Evolutionary conservation across 2,113 vertebrate species (phyloP).

Genomic region (Ranitomeya variabilis): DNA sequence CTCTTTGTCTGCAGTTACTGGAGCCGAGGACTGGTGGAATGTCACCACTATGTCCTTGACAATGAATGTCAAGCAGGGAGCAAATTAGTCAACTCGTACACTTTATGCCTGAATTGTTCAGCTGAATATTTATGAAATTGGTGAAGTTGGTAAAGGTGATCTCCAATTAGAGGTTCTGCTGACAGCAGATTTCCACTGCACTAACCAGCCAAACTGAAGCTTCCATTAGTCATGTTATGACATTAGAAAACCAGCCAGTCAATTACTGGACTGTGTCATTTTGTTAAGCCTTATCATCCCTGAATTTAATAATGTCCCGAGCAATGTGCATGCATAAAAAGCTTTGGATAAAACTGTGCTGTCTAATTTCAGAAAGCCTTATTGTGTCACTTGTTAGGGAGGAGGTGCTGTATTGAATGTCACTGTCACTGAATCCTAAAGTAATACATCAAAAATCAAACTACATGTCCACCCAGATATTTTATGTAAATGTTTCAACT

Average conservation of each 20-base stretch:
- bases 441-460: constrained; percentile 16
- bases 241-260: constrained; percentile 61
- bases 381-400: constrained; percentile 17
- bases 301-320: constrained; percentile 43
- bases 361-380: not conserved
- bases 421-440: not conserved
- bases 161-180: constrained; percentile 66
- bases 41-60: constrained; percentile 61
- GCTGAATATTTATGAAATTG: constrained; percentile 43
- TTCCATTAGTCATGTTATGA: constrained; percentile 62
- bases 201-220: constrained; percentile 59
- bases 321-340: constrained; percentile 40
- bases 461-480: not conserved
- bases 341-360: not conserved
- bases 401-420: not conserved
- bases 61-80: constrained; percentile 49
- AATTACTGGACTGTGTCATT: constrained; percentile 58
- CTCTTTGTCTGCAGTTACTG: not conserved
- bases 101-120: constrained; percentile 5
- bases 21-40: not conserved
- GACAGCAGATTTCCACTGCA: constrained; percentile 64
- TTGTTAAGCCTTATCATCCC: constrained; percentile 41
- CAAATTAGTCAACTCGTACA: not conserved
- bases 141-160: constrained; percentile 64
- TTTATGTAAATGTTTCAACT: not conserved